These are phyloP conservation scores for Poecilobothrus nobilitatus DNA, from an alignment of 2,888 invertebrate genomes.

Conservation along the genomic window DNA sequence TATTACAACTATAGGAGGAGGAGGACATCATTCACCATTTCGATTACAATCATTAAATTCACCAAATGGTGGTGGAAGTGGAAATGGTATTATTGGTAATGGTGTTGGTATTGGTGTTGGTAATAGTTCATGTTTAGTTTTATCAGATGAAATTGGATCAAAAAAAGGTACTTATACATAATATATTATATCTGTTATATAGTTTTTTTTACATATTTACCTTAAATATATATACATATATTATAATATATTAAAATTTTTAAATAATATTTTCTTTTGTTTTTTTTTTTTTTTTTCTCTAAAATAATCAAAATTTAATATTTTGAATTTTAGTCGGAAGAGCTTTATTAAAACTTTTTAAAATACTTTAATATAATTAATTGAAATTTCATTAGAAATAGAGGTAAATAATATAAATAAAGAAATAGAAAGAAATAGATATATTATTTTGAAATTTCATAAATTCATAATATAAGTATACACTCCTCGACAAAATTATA, in stretches of 20 bases:
- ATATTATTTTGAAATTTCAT: too few species aligned
- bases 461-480: not conserved
- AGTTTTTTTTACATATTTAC: not conserved
- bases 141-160: constrained; percentile 22
- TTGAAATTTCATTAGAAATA: too few species aligned
- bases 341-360: not conserved
- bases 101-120: not conserved
- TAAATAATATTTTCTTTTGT: too few species aligned
- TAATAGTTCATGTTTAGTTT: constrained; percentile 19
- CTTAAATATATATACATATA: too few species aligned
- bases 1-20: constrained; percentile 16
- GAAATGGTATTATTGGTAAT: too few species aligned
- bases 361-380: too few species aligned
- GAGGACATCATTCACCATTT: constrained; percentile 9
- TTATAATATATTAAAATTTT: not conserved
- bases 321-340: too few species aligned
- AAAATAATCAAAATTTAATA: too few species aligned
- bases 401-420: too few species aligned
- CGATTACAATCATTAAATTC: constrained; percentile 4
- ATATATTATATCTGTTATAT: too few species aligned
- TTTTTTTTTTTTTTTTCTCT: too few species aligned
- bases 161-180: constrained; percentile 24
- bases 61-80: not conserved
- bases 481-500: constrained; percentile 5
- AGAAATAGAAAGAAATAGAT: too few species aligned